Base-by-base conservation (phyloP, 2,888 invertebrate genomes). In the Mythimna albipuncta region DNA sequence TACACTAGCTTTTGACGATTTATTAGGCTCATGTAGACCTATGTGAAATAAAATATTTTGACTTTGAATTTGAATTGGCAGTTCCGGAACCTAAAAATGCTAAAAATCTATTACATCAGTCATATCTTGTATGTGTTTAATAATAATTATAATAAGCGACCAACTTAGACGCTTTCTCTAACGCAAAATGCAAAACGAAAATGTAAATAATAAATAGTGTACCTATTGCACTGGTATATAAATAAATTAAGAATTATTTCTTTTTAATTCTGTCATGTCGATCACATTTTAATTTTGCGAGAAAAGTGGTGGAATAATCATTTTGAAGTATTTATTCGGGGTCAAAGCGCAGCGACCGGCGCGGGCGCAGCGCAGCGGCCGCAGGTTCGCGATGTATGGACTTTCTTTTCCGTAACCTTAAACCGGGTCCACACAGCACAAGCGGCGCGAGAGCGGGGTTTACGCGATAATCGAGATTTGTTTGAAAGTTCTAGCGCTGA, bases 331-430 rank as follows among this genome's bases (percentile, higher is more conserved):
- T 79, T 84, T 85, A 87, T 88, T 86, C 75, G 90, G 89, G 95
- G 94, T 94, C 95, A 94, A 91, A 94, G 93, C 92, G 90, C 92
- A 89, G 85, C 90, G 92, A 92, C 93, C 93, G 93, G 90, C 77
- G 85, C 77, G 85, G 79, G 86, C 64, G 79, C 78, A 75, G 63
- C 73, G 77, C 64, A 54, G 55, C 73, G 73, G 70, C 64, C 71
- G 76, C 72, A 69, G 83, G 72, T 79, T 72, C 44, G 73, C 84
- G 84, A 86, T 88, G 82, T 88, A 88, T 89, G 90, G 88, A 95
- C 95, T 95, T 95, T 95, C 95, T 95, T 95, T 95, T 95, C 93
- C 93, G 90, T 91, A 90, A 92, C 91, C 89, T 92, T 91, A 89
- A 83, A 84, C 83, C 86, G 87, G 78, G 85, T 78, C 73, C 80